Conservation (phyloP, 2,888 invertebrate species). For the Eumerus sabulonum region DNA sequence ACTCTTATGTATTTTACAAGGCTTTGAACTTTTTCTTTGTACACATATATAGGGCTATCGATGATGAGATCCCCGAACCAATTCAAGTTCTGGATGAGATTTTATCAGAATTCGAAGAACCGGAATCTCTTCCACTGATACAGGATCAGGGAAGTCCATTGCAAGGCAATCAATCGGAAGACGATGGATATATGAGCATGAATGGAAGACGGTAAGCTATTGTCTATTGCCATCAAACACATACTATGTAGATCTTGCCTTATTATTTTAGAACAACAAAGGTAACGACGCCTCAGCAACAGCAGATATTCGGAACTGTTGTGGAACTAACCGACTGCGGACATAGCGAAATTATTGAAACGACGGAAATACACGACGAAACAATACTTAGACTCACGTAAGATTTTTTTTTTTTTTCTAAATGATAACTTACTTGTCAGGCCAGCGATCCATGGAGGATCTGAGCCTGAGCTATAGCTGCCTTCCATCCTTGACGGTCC, state of each 20-base stretch:
- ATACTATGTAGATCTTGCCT: too few relatives aligned
- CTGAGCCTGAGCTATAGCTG: too few relatives aligned
- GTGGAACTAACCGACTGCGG: constrained; percentile 58
- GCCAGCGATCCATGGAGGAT: too few relatives aligned
- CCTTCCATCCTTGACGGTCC: too few relatives aligned
- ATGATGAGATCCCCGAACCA: constrained; percentile 93
- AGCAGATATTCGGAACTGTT: constrained; percentile 59
- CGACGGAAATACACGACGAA: constrained; percentile 30
- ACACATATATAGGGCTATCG: constrained; percentile 70
- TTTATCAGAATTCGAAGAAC: constrained; percentile 93
- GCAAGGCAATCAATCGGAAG: constrained; percentile 91
- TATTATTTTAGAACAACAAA: constrained; percentile 55
- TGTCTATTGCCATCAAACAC: too few relatives aligned
- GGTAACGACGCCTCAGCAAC: constrained; percentile 46
- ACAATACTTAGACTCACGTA: neutral
- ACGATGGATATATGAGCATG: constrained; percentile 96
- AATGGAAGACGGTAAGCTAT: constrained; percentile 86
- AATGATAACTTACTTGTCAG: too few relatives aligned
- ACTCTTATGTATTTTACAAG: too few relatives aligned
- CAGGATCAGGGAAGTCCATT: constrained; percentile 85
- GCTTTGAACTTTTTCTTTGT: too few relatives aligned
- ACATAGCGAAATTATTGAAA: constrained; percentile 45
- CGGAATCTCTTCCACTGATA: constrained; percentile 76
- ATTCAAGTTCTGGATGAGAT: constrained; percentile 93
- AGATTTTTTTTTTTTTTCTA: neutral